Evolutionary conservation across 1,140 invertebrate species (phyloP).

Genomic region (Papilio helenus): DNA sequence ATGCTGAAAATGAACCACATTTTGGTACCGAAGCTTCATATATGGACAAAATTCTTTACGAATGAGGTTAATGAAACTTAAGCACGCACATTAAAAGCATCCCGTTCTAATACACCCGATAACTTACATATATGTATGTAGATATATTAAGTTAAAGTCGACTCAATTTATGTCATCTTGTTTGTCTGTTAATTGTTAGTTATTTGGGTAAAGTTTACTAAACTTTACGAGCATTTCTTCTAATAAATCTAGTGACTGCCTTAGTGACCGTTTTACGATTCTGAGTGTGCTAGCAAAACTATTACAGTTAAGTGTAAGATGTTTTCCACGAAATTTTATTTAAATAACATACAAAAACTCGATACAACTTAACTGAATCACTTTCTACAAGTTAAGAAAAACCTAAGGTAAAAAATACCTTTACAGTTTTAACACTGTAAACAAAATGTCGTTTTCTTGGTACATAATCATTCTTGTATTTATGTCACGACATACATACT

Average conservation of each 20-base stretch:
- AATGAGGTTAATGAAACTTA: constrained; percentile 6
- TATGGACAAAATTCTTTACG: neutral
- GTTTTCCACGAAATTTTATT: neutral
- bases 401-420: neutral
- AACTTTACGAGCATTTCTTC: too few species aligned
- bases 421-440: neutral
- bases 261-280: neutral
- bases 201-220: neutral
- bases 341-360: neutral
- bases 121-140: neutral
- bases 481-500: too few species aligned
- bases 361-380: neutral
- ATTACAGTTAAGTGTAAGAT: neutral
- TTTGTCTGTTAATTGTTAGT: neutral
- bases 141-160: neutral
- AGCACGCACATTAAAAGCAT: neutral
- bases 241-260: neutral
- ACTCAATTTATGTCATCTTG: neutral
- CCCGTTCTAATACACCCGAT: neutral
- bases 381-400: neutral
- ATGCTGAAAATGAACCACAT: neutral
- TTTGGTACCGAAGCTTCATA: neutral
- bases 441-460: neutral
- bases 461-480: too few species aligned
- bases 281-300: neutral